phyloP scores from a whole-genome alignment of 1,140 invertebrate genomes.

The Rhyacophila brunnea region DNA sequence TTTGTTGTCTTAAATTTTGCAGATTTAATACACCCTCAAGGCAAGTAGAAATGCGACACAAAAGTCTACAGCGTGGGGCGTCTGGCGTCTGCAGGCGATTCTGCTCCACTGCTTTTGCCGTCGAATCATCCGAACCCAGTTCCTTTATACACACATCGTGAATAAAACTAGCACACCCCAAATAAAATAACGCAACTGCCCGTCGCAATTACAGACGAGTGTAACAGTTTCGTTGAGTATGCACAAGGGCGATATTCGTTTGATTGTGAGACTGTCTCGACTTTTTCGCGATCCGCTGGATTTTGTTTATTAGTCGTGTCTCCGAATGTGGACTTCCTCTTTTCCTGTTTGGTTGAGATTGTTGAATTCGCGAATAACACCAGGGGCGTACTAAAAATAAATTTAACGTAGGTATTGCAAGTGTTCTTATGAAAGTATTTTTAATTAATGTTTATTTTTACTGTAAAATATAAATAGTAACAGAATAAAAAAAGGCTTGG shows the following conservation, averaged over 20 bases:
- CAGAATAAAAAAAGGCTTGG: no score
- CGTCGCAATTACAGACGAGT: no score
- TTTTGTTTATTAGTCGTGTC: conserved; percentile 32
- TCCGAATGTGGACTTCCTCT: conserved; percentile 30
- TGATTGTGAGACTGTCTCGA: not conserved
- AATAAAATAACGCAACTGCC: not conserved
- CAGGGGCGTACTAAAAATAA: no score
- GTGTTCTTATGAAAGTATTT: no score
- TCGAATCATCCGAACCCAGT: conserved; percentile 25
- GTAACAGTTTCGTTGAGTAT: no score
- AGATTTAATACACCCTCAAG: no score
- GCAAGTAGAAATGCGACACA: conserved; percentile 8
- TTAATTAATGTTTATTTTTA: no score
- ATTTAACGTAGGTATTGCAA: no score
- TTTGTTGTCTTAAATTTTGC: no score
- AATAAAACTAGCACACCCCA: conserved; percentile 13
- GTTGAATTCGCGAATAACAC: conserved; percentile 1
- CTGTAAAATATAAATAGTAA: no score
- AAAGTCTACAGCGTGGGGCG: conserved; percentile 30
- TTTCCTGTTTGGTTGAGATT: conserved; percentile 24
- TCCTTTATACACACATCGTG: conserved; percentile 25
- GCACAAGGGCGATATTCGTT: no score
- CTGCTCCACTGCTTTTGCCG: conserved; percentile 29
- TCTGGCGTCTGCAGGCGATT: conserved; percentile 31
- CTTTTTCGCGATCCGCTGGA: not conserved